These are phyloP conservation scores for Aldabrachelys gigantea DNA, from an alignment of 2,113 vertebrate species.

Conservation along the genomic window DNA sequence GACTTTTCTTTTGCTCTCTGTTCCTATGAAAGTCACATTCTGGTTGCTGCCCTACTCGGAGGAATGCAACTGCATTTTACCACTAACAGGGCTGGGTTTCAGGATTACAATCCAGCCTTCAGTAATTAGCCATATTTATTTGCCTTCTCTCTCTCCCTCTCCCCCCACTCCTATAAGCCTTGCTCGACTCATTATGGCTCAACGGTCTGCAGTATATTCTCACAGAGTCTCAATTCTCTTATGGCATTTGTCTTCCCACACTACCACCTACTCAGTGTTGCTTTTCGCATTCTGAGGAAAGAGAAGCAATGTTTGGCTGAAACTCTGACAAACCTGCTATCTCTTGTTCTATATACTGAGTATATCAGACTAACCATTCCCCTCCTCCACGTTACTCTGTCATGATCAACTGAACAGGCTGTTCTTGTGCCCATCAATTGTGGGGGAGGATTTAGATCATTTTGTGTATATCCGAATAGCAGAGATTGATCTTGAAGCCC, in stretches of 20 bases:
- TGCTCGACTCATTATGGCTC: neutral
- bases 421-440: constrained; percentile 10
- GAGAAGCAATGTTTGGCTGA: neutral
- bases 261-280: constrained; percentile 16
- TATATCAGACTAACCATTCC: neutral
- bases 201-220: neutral
- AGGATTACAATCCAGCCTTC: neutral
- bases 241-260: neutral
- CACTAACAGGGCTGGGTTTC: neutral
- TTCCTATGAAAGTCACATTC: neutral
- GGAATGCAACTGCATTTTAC: neutral
- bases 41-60: neutral
- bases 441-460: constrained; percentile 42
- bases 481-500: constrained; percentile 46
- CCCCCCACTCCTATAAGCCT: neutral
- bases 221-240: neutral
- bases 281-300: neutral
- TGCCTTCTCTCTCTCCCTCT: neutral
- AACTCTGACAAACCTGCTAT: neutral
- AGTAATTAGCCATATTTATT: neutral
- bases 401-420: constrained; percentile 35
- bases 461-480: constrained; percentile 9
- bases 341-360: neutral
- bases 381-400: fast-evolving
- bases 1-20: neutral